A percentile compares a stretch with the other conserved stretches of the same genome.
These are phyloP conservation scores for Bubo bubo DNA, from an alignment of 2,113 vertebrate species.

Conservation along the genomic window DNA sequence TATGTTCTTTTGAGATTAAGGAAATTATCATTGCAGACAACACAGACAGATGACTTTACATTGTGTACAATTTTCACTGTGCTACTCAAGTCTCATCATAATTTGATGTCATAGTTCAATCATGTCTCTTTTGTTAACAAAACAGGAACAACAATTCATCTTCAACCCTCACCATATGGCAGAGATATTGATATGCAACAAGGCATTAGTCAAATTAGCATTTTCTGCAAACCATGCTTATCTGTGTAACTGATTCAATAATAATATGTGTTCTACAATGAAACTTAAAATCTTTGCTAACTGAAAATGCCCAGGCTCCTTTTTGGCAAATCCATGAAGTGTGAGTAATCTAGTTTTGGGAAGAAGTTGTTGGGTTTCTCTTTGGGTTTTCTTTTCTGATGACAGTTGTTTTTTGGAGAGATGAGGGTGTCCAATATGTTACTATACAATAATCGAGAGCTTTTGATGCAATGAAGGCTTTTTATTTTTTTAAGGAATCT, in stretches of 20 bases:
- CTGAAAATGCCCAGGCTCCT: background rate
- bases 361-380: background rate
- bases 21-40: background rate
- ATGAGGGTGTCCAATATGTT: background rate
- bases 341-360: background rate
- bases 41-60: background rate
- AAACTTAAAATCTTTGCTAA: slow-evolving; percentile 11
- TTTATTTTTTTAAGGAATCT: background rate
- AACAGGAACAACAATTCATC: slow-evolving; percentile 16
- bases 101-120: slow-evolving; percentile 34
- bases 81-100: background rate
- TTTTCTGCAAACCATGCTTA: slow-evolving; percentile 19
- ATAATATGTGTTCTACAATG: background rate
- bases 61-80: background rate
- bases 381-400: background rate
- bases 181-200: slow-evolving; percentile 30
- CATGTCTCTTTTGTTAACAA: slow-evolving; percentile 27
- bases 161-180: slow-evolving; percentile 23
- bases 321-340: background rate
- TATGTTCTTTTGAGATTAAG: slow-evolving; percentile 3
- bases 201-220: slow-evolving; percentile 15
- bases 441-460: background rate
- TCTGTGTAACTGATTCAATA: background rate
- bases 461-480: background rate
- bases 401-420: background rate